These are phyloP conservation scores for Nilaparvata lugens DNA, from an alignment of 1,140 invertebrate genomes.

Conservation along the genomic window DNA sequence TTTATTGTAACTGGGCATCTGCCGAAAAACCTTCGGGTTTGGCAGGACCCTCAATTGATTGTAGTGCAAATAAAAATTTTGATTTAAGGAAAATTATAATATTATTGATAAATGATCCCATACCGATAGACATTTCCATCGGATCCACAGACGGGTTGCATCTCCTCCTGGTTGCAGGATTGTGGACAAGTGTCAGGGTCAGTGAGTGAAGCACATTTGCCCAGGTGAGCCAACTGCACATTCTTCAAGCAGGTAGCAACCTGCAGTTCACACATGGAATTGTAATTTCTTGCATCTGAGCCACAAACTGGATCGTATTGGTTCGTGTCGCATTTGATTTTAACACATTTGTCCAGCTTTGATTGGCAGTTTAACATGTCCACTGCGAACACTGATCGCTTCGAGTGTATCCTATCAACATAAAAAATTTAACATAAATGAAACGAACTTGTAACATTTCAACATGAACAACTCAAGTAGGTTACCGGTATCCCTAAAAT, in stretches of 20 bases:
- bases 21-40: too few relatives aligned
- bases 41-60: too few relatives aligned
- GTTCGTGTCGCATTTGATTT: constrained; percentile 50
- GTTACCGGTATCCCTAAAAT: too few relatives aligned
- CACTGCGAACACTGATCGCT: constrained; percentile 53
- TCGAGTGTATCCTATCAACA: constrained; percentile 23
- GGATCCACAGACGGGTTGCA: constrained; percentile 77
- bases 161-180: constrained; percentile 54
- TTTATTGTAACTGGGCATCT: too few relatives aligned
- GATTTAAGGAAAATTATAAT: background rate
- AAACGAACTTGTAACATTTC: too few relatives aligned
- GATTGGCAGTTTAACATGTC: constrained; percentile 65
- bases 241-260: constrained; percentile 75
- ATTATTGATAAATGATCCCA: constrained; percentile 3
- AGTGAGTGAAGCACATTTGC: constrained; percentile 69
- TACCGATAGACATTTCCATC: constrained; percentile 86
- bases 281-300: constrained; percentile 72
- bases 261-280: constrained; percentile 69
- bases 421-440: too few relatives aligned
- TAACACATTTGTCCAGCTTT: constrained; percentile 60
- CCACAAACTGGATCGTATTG: constrained; percentile 69
- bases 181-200: constrained; percentile 59
- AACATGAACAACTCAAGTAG: too few relatives aligned
- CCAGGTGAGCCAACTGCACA: constrained; percentile 75
- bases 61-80: too few relatives aligned